Conservation (phyloP, 2,113 vertebrate genomes). For the Delphinus delphis region DNA sequence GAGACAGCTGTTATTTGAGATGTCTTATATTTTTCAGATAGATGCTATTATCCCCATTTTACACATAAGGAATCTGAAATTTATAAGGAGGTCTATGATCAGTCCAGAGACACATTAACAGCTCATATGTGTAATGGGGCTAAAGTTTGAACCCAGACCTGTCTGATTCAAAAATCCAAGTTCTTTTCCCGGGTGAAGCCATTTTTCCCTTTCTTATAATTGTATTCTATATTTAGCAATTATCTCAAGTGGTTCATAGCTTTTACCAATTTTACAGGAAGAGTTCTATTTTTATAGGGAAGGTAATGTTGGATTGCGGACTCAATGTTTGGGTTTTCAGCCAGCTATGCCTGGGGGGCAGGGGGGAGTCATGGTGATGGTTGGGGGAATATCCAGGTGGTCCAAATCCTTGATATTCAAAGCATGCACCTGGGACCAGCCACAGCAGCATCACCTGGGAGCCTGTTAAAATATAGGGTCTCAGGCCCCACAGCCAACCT, state of each 20-base stretch:
- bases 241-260: background rate
- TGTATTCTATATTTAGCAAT: background rate
- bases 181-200: background rate
- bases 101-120: background rate
- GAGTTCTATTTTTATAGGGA: background rate
- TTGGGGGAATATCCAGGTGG: background rate
- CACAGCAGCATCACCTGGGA: background rate
- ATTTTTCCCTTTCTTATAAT: conserved; percentile 22
- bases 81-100: background rate
- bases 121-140: background rate
- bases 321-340: background rate
- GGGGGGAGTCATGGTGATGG: rapidly evolving
- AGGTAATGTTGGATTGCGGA: background rate
- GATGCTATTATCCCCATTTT: background rate
- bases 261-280: conserved; percentile 24
- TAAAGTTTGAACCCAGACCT: background rate
- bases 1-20: background rate
- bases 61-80: background rate
- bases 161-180: background rate
- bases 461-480: background rate
- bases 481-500: background rate
- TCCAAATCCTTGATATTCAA: background rate
- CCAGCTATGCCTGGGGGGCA: background rate
- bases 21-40: background rate
- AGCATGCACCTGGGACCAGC: background rate